Evolutionary conservation across 2,888 invertebrate genomes (phyloP).

Genomic region (Dione vanillae): DNA sequence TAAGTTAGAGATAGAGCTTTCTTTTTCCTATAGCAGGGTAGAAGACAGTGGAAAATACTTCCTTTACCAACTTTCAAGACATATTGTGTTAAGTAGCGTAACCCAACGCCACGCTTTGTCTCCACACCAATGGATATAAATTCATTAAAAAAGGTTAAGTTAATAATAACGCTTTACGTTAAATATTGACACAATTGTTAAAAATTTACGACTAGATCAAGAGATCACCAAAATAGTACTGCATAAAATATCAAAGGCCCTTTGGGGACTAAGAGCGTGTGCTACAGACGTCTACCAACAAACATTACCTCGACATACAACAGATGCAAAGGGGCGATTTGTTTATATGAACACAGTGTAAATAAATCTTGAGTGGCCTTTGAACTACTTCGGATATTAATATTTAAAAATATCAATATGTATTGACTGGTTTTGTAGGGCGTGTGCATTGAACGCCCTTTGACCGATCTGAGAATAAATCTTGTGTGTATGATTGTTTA

Average conservation of each 20-base stretch:
- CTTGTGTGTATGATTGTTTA: background rate
- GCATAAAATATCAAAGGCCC: conserved; percentile 62
- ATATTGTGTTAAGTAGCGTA: no score
- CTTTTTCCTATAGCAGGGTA: no score
- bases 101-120: no score
- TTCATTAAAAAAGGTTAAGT: no score
- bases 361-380: conserved; percentile 70
- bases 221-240: conserved; percentile 52
- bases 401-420: conserved; percentile 38
- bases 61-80: no score
- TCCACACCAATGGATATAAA: no score
- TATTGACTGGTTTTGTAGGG: background rate
- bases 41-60: no score
- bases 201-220: conserved; percentile 48
- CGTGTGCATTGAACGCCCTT: background rate
- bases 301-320: conserved; percentile 76
- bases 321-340: conserved; percentile 74
- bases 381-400: conserved; percentile 51
- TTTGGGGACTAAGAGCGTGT: conserved; percentile 60
- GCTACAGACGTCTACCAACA: conserved; percentile 67
- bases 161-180: no score
- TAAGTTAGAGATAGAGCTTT: no score
- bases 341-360: conserved; percentile 65
- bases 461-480: background rate
- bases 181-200: conserved; percentile 25